phyloP scores from a whole-genome alignment of 2,113 vertebrate genomes.

The Oostethus manadensis region DNA sequence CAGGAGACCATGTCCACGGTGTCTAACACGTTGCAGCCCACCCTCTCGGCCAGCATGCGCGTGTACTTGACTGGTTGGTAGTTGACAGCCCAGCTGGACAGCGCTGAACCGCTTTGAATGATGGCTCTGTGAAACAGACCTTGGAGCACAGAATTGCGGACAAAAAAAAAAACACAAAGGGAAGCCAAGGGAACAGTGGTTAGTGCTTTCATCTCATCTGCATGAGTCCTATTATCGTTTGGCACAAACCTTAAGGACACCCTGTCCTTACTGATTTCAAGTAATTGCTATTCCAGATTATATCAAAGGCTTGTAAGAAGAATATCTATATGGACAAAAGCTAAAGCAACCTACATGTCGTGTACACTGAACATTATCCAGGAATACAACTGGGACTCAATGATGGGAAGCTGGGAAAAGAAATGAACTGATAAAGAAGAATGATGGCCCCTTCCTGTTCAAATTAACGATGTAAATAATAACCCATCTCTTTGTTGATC shows the following conservation, averaged over 20 bases:
- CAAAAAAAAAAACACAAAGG: conserved; percentile 21
- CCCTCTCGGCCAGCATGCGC: conserved; percentile 91
- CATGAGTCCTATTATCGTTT: not conserved
- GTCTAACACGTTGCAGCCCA: conserved; percentile 94
- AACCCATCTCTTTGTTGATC: conserved; percentile 17
- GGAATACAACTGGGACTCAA: conserved; percentile 1
- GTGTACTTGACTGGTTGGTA: conserved; percentile 98
- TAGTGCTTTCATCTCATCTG: conserved; percentile 7
- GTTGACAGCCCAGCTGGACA: conserved; percentile 99
- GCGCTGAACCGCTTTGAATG: conserved; percentile 93
- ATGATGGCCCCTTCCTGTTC: conserved; percentile 7
- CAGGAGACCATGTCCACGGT: conserved; percentile 96
- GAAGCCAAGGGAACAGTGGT: conserved; percentile 22
- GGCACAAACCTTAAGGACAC: conserved; percentile 5
- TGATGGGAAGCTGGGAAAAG: conserved; percentile 19
- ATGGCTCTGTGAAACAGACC: conserved; percentile 98
- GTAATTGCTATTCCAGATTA: conserved; percentile 13
- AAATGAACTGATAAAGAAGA: conserved; percentile 28
- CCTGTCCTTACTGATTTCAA: conserved; percentile 8
- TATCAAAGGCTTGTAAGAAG: conserved; percentile 15
- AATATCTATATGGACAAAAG: not conserved
- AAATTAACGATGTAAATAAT: conserved; percentile 18
- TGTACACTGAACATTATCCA: conserved; percentile 14
- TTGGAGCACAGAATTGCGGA: conserved; percentile 53
- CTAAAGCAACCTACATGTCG: conserved; percentile 4